These are phyloP conservation scores for Archivesica marissinica DNA, from an alignment of 1,140 invertebrate genomes.

Conservation along the genomic window DNA sequence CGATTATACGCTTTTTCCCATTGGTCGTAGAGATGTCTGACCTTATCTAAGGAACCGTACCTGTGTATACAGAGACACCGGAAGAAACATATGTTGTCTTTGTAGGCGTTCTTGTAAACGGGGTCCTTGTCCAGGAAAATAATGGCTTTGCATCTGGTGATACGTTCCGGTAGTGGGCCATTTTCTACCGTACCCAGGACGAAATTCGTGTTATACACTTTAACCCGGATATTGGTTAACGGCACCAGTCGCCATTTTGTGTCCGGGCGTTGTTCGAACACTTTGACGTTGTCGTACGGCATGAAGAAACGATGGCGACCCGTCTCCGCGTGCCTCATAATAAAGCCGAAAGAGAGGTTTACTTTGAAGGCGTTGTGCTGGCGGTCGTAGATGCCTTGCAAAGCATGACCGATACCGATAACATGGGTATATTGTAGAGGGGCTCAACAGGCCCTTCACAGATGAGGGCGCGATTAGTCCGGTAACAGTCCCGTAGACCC, in stretches of 20 bases:
- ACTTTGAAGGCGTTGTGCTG: slow-evolving; percentile 4
- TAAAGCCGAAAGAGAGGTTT: background rate
- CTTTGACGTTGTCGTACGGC: background rate
- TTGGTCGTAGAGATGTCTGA: background rate
- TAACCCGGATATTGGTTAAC: slow-evolving; percentile 5
- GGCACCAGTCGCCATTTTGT: slow-evolving; percentile 13
- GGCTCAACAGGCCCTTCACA: background rate
- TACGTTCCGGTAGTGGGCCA: background rate
- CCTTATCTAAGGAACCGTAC: slow-evolving; percentile 3
- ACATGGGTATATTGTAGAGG: slow-evolving; percentile 2
- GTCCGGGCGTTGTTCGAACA: background rate
- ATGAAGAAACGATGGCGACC: background rate
- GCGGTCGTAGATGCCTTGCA: slow-evolving; percentile 5
- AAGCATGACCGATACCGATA: background rate
- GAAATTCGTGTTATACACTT: background rate
- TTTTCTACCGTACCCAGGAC: background rate
- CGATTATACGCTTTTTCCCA: background rate
- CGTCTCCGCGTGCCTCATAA: slow-evolving; percentile 18
- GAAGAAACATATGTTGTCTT: slow-evolving; percentile 22
- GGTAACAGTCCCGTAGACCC: slow-evolving; percentile 17
- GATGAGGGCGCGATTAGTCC: background rate
- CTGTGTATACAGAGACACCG: slow-evolving; percentile 5
- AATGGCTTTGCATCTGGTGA: background rate
- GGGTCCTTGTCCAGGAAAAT: slow-evolving; percentile 9
- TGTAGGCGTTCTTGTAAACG: background rate